Evolutionary conservation across 2,888 invertebrate species (phyloP), one percentile per base, ranked within the genome.

Genomic region (Galerucella calmariensis): DNA sequence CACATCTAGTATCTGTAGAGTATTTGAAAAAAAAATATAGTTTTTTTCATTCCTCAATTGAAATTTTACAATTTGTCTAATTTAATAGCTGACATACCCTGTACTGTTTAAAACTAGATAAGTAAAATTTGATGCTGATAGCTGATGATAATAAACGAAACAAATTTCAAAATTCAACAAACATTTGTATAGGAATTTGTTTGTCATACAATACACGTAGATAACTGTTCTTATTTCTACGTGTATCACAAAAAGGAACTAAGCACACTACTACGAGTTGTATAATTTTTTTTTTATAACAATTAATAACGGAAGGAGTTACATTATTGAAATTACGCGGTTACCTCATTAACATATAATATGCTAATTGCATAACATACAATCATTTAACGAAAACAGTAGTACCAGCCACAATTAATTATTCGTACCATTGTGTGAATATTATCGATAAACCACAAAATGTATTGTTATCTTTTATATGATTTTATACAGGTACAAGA

Each of bases 61-160:
- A 35, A 2, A 6, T 35, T 35, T 35, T 35, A 5, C 8, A 41
- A 41, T 9, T 41, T 41, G 14, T 58, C 1, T 24, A 16, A 20
- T 11, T 58, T 11, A 24, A 24, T 9, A 20, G 20, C 2, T 9
- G 16, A 16, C 11, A 16, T 20, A 53, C 11, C 2, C 20, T 20
- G 16, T 20, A 56, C 20, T 9, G 16, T 56, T 56, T 20, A 20
- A 16, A 20, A 10, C 20, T 2, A 20, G 20, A 56, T 56, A 56
- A 56, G 16, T 16, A 63, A 66, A 66, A 66, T 48, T 66, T 65
- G 65, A 65, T 65, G 65, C 65, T 65, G 65, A 65, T 44, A 61
- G 11, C 9, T 27, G 2, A 14, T 63, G 63, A 44, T 66, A 56
- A 56, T 56, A 56, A 20, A 56, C 20, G 20, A 56, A 20, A 56